Conservation (phyloP, 64 coral and sea anemone species). For the Orbicella faveolata region DNA sequence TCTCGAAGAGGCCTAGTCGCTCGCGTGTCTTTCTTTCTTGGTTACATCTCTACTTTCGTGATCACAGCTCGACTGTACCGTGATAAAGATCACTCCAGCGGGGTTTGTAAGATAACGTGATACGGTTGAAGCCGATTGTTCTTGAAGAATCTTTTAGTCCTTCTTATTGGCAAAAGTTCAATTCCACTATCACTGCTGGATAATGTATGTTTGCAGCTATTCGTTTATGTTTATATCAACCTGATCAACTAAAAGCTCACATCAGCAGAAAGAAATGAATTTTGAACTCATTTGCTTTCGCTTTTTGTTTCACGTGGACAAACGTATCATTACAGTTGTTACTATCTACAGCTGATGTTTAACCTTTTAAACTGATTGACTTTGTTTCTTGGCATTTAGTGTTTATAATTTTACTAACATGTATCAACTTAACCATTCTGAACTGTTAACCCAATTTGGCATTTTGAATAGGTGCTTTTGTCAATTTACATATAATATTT, state of each 20-base stretch:
- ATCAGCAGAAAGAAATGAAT: background rate
- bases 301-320: background rate
- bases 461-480: background rate
- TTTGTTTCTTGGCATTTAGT: background rate
- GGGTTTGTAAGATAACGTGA: constrained; percentile 28
- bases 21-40: background rate
- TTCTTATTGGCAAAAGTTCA: constrained; percentile 22
- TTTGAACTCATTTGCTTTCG: too few relatives aligned
- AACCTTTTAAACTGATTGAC: constrained; percentile 42
- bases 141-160: constrained; percentile 9
- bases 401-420: background rate
- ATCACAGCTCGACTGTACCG: background rate
- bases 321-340: background rate
- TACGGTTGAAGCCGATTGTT: constrained; percentile 31
- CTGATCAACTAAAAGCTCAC: too few relatives aligned
- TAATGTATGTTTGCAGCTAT: background rate
- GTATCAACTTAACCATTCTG: background rate
- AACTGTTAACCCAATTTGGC: background rate
- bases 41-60: background rate
- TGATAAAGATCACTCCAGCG: constrained; percentile 13
- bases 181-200: background rate
- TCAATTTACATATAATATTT: background rate
- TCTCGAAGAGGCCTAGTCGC: background rate
- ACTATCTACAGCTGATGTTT: background rate
- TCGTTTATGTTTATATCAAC: too few relatives aligned